These are phyloP conservation scores for Plectus sambesii DNA, from an alignment of 1,140 invertebrate species.

Conservation along the genomic window DNA sequence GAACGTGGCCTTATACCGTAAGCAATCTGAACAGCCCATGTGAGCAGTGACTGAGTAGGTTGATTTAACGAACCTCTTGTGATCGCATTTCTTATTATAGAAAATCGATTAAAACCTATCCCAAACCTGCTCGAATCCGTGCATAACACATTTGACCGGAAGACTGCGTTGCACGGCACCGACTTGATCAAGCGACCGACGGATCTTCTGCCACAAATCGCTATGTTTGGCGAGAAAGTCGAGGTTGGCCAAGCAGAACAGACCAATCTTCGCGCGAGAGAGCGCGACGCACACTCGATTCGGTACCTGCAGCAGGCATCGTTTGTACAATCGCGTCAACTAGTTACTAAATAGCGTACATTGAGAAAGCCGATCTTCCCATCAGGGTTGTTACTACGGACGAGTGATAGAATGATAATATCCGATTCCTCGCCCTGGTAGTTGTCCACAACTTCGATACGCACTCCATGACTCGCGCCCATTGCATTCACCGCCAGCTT, in stretches of 20 bases:
- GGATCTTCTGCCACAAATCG: slow-evolving; percentile 48
- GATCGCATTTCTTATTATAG: too few relatives aligned
- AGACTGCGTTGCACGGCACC: slow-evolving; percentile 32
- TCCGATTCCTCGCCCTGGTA: slow-evolving; percentile 74
- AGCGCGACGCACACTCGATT: slow-evolving; percentile 73
- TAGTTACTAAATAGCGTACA: slow-evolving; percentile 14
- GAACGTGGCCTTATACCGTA: slow-evolving; percentile 45
- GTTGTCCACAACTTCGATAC: slow-evolving; percentile 63
- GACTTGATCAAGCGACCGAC: slow-evolving; percentile 25
- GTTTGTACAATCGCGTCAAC: background rate
- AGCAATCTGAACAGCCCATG: slow-evolving; percentile 49
- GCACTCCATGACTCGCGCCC: slow-evolving; percentile 28
- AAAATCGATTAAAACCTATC: slow-evolving; percentile 47
- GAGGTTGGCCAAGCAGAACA: slow-evolving; percentile 61
- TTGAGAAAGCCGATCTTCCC: slow-evolving; percentile 64
- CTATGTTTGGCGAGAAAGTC: slow-evolving; percentile 49
- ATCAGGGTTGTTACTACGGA: slow-evolving; percentile 59
- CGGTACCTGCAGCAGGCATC: slow-evolving; percentile 46
- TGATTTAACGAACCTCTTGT: too few relatives aligned
- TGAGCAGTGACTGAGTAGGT: too few relatives aligned
- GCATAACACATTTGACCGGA: slow-evolving; percentile 48
- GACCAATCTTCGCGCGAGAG: slow-evolving; percentile 63
- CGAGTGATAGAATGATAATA: slow-evolving; percentile 68
- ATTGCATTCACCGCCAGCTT: slow-evolving; percentile 21
- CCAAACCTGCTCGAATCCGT: slow-evolving; percentile 31